These are phyloP conservation scores for Paedocypris sp. DNA, from an alignment of 2,113 vertebrate genomes.

Conservation along the genomic window DNA sequence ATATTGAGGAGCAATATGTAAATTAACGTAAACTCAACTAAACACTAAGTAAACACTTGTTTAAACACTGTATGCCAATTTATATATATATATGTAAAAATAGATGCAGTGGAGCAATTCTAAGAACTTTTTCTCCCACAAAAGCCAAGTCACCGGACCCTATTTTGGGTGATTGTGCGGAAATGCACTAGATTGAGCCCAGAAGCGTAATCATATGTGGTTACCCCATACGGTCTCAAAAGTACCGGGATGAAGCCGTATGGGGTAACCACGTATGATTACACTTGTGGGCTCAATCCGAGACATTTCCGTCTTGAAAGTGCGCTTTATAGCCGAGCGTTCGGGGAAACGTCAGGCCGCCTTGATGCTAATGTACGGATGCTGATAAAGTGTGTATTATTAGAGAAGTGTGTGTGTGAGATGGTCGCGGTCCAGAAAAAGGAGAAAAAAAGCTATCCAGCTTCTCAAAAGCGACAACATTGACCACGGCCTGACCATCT, in stretches of 20 bases:
- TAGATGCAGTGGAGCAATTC: neutral
- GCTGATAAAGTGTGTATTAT: too few species aligned
- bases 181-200: neutral
- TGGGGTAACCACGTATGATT: too few species aligned
- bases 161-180: neutral
- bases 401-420: too few species aligned
- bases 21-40: too few species aligned
- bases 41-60: too few species aligned
- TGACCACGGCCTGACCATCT: constrained; percentile 10
- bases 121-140: neutral
- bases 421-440: neutral
- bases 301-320: too few species aligned
- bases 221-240: constrained; percentile 4
- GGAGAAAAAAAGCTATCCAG: neutral
- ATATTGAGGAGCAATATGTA: too few species aligned
- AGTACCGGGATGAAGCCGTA: neutral
- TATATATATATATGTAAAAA: too few species aligned
- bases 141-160: neutral
- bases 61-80: too few species aligned
- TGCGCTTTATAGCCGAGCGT: too few species aligned
- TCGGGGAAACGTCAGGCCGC: neutral
- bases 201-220: constrained; percentile 14
- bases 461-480: constrained; percentile 10
- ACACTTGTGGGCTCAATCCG: too few species aligned
- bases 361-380: neutral